Conservation (phyloP, 1,140 invertebrate genomes). For the Phenacoccus solenopsis region DNA sequence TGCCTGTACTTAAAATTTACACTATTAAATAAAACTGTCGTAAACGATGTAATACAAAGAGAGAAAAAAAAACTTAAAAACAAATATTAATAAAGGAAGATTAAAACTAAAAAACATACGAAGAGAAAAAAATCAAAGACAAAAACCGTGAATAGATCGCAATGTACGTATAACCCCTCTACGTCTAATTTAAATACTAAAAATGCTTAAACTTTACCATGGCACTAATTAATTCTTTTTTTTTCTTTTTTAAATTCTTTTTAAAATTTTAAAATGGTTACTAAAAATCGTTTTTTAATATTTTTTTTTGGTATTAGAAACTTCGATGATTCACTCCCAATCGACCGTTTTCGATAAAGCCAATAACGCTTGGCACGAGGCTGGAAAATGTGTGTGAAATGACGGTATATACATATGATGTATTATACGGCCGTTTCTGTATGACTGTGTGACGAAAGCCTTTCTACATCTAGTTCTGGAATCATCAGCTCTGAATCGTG, state of each 20-base stretch:
- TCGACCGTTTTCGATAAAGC: not conserved
- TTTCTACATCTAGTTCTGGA: slow-evolving; percentile 79
- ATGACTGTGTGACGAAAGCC: slow-evolving; percentile 79
- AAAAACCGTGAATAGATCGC: slow-evolving; percentile 1
- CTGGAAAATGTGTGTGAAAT: not conserved
- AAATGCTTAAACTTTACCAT: not conserved
- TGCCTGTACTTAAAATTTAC: slow-evolving; percentile 15
- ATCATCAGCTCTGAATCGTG: slow-evolving; percentile 66
- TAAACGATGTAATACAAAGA: slow-evolving; percentile 9
- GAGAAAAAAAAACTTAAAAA: not conserved
- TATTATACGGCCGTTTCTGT: slow-evolving; percentile 79
- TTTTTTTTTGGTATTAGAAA: not conserved
- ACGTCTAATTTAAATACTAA: not conserved
- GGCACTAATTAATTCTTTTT: not conserved
- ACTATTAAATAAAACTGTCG: not conserved
- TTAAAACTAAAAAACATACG: not conserved
- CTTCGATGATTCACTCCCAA: not conserved
- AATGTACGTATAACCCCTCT: slow-evolving; percentile 1
- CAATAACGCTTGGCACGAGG: not conserved
- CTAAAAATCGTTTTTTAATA: not conserved
- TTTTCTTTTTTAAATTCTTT: not conserved
- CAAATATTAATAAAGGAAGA: slow-evolving; percentile 1
- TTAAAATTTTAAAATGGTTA: not conserved
- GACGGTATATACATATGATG: not conserved
- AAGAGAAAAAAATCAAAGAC: not conserved